Evolutionary conservation across 1,140 invertebrate genomes (phyloP), one percentile per base, ranked within the genome.

Genomic region (Aphelenchoides besseyi): DNA sequence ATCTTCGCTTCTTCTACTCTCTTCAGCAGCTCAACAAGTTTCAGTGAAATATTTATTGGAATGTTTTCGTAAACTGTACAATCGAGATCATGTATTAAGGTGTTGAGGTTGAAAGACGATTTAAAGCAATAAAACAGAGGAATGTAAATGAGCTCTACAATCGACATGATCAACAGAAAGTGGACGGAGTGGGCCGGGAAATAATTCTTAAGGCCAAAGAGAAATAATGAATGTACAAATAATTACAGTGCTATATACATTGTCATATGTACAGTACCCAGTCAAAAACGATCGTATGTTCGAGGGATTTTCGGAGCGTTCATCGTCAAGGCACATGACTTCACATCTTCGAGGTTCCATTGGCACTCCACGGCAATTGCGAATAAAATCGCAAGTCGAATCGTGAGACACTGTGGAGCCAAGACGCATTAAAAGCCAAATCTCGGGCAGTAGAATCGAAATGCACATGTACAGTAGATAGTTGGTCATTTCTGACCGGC

Each of bases 71-170:
- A 23, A 12, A 48, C 41, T 48, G 41, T 48, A 48, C 41, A 48
- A 23, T 48, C 12, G 41, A 48, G 41, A 48, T 48, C 41, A 23
- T 12, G 12, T 16, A 23, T 16, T 12, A 48, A 48, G 41, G n/a
- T n/a, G 23, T 48, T 48, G 41, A 48, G 41, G 41, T 48, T 48
- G 41, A 48, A 48, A 48, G 41, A 48, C 41, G 41, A 48, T 16
- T 48, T 48, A 48, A 48, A 48, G 41, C 41, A 48, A 16, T 48
- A n/a, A n/a, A n/a, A n/a, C 41, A 23, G 41, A 48, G 41, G 41
- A 48, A 23, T n/a, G n/a, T n/a, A 48, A 12, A 48, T 23, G 23
- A 48, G 41, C 41, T 48, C 41, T 48, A n/a, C n/a, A 48, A 48
- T 48, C 41, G 41, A 48, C 41, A 12, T 48, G 41, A 12, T 48